A percentile compares a stretch with the other conserved stretches of the same genome.
Evolutionary conservation across 2,113 vertebrate species (phyloP).

Genomic region (Steatornis caripensis): DNA sequence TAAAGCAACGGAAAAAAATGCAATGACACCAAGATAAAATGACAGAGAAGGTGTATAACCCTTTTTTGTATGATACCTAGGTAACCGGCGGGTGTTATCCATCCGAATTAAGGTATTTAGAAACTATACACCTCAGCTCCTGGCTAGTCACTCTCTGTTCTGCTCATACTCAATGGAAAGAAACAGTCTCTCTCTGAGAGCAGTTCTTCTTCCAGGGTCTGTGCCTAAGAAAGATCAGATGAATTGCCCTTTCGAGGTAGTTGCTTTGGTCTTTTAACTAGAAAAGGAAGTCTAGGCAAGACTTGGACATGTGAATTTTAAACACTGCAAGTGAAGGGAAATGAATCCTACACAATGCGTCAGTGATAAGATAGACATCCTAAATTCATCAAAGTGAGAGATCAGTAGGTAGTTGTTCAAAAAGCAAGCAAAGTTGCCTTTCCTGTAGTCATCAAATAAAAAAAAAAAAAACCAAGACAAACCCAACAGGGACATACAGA

Average conservation of each 20-base stretch:
- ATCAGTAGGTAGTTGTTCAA: not conserved
- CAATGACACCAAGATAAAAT: not conserved
- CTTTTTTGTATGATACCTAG: not conserved
- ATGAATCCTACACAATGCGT: rapidly evolving
- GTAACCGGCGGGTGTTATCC: not conserved
- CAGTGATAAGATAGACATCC: not conserved
- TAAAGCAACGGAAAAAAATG: not conserved
- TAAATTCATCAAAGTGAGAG: not conserved
- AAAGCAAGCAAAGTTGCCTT: not conserved
- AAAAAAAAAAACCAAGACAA: too few species aligned
- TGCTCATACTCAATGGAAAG: not conserved
- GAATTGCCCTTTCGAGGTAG: not conserved
- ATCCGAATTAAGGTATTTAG: not conserved
- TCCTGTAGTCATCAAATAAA: not conserved
- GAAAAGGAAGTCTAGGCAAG: not conserved
- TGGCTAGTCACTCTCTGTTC: not conserved
- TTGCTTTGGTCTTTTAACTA: not conserved
- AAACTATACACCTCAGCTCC: not conserved
- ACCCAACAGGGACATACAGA: not conserved
- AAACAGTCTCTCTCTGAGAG: not conserved
- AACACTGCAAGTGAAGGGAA: not conserved
- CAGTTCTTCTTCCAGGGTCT: not conserved
- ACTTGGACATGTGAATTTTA: not conserved
- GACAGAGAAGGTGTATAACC: not conserved
- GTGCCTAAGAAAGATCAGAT: not conserved